These are phyloP conservation scores for Melanotaenia parkinsoni DNA, from an alignment of 2,797 vertebrate species.

Conservation along the genomic window DNA sequence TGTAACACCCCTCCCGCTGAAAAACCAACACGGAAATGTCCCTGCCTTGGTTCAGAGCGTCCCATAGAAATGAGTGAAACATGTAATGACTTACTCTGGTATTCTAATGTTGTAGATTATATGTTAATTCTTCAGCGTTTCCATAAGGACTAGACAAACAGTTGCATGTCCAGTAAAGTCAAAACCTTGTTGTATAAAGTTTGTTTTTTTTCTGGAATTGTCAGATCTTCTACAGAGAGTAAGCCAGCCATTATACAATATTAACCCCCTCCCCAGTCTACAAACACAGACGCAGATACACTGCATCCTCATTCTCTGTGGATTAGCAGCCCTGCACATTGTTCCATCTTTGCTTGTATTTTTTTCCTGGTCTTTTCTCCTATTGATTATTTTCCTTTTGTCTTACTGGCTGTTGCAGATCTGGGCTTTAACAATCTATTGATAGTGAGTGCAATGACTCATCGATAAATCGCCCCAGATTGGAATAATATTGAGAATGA, in stretches of 20 bases:
- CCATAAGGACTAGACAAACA: conserved; percentile 2
- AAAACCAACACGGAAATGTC: not conserved
- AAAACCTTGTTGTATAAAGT: conserved; percentile 56
- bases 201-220: not conserved
- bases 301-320: conserved; percentile 56
- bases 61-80: not conserved
- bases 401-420: not conserved
- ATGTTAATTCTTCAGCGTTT: not conserved
- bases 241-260: conserved; percentile 59
- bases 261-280: conserved; percentile 5
- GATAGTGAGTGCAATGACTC: not conserved
- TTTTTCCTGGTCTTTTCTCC: not conserved
- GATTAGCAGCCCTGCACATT: conserved; percentile 66
- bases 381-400: not conserved
- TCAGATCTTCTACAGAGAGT: conserved; percentile 44
- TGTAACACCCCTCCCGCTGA: conserved; percentile 49
- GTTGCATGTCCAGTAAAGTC: conserved; percentile 19
- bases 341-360: conserved; percentile 42
- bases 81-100: not conserved
- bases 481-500: not conserved
- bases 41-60: not conserved
- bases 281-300: conserved; percentile 21
- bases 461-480: not conserved
- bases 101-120: not conserved
- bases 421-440: not conserved